A percentile compares a stretch with the other conserved stretches of the same genome.
These are phyloP conservation scores for Echinarachnius parma DNA, from an alignment of 53 echinoderm and acorn worm species.

Conservation along the genomic window DNA sequence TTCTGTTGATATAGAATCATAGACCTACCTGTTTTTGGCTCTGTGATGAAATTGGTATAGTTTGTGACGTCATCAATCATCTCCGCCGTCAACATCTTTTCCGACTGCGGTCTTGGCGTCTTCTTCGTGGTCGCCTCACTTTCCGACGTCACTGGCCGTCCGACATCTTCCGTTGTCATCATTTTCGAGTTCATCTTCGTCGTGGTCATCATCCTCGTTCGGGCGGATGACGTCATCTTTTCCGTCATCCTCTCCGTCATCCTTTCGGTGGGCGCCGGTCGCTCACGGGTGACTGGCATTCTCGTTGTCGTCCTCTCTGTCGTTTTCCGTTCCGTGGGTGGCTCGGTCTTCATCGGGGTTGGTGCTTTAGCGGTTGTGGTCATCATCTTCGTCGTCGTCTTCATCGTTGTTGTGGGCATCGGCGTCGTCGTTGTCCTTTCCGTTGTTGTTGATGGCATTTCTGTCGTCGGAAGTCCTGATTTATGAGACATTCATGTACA, in stretches of 20 bases:
- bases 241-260: no score
- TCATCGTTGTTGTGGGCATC: no score
- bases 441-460: no score
- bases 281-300: conserved; percentile 2
- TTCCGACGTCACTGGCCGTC: neutral
- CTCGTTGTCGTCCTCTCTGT: neutral
- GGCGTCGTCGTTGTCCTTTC: no score
- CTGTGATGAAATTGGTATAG: conserved; percentile 18
- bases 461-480: no score
- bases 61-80: conserved; percentile 14
- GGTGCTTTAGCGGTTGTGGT: neutral
- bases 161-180: no score
- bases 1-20: no score
- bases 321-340: neutral
- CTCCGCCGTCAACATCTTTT: neutral
- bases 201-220: no score
- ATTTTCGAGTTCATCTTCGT: no score
- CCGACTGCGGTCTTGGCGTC: neutral
- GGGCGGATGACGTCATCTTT: no score
- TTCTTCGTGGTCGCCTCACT: neutral
- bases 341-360: neutral
- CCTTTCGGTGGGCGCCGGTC: neutral
- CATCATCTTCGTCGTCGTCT: conserved; percentile 11
- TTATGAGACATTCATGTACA: no score
- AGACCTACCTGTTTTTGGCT: neutral